phyloP scores from a whole-genome alignment of 2,113 vertebrate species.

The Xenopus laevis region DNA sequence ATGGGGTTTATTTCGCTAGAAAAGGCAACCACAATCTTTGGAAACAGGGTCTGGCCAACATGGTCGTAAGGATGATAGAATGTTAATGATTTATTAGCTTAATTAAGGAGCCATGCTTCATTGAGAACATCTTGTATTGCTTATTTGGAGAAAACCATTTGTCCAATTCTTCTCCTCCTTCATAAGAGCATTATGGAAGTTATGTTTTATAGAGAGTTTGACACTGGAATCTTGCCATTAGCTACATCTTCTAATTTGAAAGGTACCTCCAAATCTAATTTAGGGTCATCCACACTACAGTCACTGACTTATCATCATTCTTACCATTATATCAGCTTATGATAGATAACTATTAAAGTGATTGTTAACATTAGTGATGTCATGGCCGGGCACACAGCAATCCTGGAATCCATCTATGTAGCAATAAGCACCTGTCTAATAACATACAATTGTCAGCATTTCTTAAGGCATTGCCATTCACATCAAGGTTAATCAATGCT shows the following conservation, averaged over 20 bases:
- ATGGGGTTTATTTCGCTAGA: no score
- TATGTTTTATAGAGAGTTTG: no score
- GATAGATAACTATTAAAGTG: conserved; percentile 7
- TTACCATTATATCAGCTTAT: conserved; percentile 13
- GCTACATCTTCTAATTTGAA: conserved; percentile 12
- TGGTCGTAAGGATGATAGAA: no score
- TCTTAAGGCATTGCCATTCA: not conserved
- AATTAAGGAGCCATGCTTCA: no score
- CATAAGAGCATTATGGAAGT: no score
- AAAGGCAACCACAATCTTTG: no score
- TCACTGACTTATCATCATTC: conserved; percentile 22
- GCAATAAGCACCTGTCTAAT: conserved; percentile 13
- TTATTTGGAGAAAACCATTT: no score
- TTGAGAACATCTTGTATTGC: no score
- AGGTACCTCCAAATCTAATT: conserved; percentile 37
- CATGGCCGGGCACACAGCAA: conserved; percentile 10
- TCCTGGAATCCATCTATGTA: conserved; percentile 15
- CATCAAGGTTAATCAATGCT: not conserved
- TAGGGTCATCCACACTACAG: conserved; percentile 37
- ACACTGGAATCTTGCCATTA: conserved; percentile 17
- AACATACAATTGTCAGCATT: not conserved
- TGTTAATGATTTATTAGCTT: no score
- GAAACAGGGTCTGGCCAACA: no score
- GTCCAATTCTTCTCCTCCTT: no score
- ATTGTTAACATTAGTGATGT: conserved; percentile 35